Evolutionary conservation across 92 coral and sea anemone species (phyloP), one percentile per base, ranked within the genome.

Genomic region (Heteractis magnifica): DNA sequence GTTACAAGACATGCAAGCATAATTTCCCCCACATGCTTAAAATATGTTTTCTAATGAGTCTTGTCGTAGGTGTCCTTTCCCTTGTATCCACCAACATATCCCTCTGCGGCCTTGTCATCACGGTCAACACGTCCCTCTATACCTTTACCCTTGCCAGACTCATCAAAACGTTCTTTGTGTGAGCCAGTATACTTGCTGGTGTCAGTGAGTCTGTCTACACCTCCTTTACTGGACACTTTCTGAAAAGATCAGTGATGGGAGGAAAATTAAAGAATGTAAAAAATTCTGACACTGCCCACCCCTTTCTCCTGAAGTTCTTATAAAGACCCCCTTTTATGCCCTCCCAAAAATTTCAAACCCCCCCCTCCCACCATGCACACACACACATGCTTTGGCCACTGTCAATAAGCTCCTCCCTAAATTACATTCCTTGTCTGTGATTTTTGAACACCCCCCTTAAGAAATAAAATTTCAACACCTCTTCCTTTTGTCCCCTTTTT

Each of bases 141-240:
- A 7, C 99, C 99, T 81, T 94, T 96, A 11, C 99, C 99, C 72
- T 96, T 94, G 52, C 99, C 99, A 19, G 91, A 21, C 3, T 92
- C 98, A 79, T 96, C 99, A 87, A 96, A 96, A 62, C 99, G 90
- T 72, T 96, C 99, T 86, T 96, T 96, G 87, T 96, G 99, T 12
- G 98, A 92, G 34, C 99, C 99, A 70, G 99, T 96, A 86, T 96
- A 96, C 77, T 92, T 88, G 77, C 94, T 90, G 49, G 99, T 89
- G 74, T 96, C 99, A 48, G 99, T 96, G 62, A 96, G 86, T 44
- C 98, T 90, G 80, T 92, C 98, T 11, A 95, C 98, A 3, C 90
- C 98, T 4, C 98, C 98, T 13, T 94, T 86, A 80, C 94, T 95
- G 41, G 84, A 86, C 72, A 88, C 87, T 95, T 95, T 95, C 98